phyloP scores from a whole-genome alignment of 2,888 invertebrate species.

The Meghimatium bilineatum region DNA sequence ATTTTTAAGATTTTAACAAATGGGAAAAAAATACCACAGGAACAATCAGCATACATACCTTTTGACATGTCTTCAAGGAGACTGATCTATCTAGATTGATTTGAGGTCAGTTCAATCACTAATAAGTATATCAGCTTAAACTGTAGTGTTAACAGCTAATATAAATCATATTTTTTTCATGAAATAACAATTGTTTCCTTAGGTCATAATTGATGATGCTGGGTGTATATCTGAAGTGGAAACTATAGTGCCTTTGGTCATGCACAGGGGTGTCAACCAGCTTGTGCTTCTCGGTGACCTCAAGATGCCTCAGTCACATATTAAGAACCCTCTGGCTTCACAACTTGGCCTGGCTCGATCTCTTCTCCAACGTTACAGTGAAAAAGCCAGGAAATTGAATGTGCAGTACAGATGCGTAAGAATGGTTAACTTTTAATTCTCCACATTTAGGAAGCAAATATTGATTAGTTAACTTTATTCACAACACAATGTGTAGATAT shows the following conservation, averaged over 20 bases:
- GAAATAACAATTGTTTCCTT: constrained; percentile 32
- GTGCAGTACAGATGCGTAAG: constrained; percentile 72
- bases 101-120: too few species aligned
- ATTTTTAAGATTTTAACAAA: too few species aligned
- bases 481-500: too few species aligned
- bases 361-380: constrained; percentile 65
- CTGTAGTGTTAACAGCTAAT: neutral
- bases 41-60: too few species aligned
- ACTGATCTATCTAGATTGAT: too few species aligned
- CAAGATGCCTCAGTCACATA: constrained; percentile 62
- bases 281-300: constrained; percentile 71
- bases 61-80: too few species aligned
- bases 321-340: constrained; percentile 58
- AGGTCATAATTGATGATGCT: constrained; percentile 74
- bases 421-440: neutral
- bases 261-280: constrained; percentile 73
- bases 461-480: too few species aligned
- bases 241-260: constrained; percentile 71
- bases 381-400: constrained; percentile 61
- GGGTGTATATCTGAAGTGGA: constrained; percentile 72
- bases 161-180: neutral
- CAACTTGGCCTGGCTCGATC: constrained; percentile 65
- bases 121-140: neutral
- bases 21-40: too few species aligned
- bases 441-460: neutral